phyloP scores from a whole-genome alignment of 2,888 invertebrate species.

The Proisotoma minuta region DNA sequence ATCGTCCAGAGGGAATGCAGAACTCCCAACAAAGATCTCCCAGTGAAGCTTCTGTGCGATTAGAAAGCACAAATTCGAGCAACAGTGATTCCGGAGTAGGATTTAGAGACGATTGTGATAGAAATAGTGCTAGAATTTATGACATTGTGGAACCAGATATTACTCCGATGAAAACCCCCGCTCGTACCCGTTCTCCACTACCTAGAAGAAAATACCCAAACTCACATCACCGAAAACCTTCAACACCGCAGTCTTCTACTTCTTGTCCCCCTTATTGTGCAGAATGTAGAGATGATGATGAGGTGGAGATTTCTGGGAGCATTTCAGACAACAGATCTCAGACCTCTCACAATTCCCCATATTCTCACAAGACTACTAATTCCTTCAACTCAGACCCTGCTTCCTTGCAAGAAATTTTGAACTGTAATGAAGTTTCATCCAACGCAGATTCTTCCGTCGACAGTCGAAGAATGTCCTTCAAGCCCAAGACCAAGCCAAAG shows the following conservation, averaged over 20 bases:
- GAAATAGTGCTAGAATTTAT: conserved; percentile 55
- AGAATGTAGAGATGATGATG: background rate
- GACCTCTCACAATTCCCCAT: no score
- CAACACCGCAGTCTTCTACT: background rate
- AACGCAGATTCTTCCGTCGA: no score
- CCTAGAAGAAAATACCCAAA: no score
- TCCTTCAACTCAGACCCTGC: conserved; percentile 24
- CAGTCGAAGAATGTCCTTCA: no score
- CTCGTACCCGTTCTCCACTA: no score
- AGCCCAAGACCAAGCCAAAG: no score
- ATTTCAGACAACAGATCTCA: no score
- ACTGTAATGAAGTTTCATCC: background rate
- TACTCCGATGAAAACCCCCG: no score
- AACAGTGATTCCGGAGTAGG: conserved; percentile 95
- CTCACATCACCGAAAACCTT: background rate
- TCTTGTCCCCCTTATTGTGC: background rate
- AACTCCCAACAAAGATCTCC: conserved; percentile 35
- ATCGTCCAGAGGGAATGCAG: conserved; percentile 49
- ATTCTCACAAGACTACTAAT: background rate
- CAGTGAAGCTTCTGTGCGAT: conserved; percentile 46
- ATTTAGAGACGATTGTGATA: conserved; percentile 76
- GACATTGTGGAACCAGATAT: conserved; percentile 45
- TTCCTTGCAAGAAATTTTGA: conserved; percentile 26
- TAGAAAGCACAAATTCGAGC: conserved; percentile 71
- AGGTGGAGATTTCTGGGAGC: no score